Evolutionary conservation across 2,797 vertebrate genomes (phyloP), one percentile per base, ranked within the genome.

Genomic region (Enteromius paludinosus): DNA sequence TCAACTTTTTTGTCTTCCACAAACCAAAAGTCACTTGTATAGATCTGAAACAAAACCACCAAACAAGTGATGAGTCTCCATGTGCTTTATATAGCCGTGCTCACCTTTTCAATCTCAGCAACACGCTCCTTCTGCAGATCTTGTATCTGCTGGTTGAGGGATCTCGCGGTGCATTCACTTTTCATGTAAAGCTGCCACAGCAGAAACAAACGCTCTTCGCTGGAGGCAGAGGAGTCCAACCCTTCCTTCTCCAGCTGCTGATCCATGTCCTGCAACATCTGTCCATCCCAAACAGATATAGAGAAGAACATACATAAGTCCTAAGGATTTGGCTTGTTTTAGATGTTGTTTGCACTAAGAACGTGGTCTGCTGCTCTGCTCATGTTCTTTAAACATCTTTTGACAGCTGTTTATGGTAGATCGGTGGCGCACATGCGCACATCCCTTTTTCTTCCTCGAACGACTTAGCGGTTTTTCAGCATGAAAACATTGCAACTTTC

Each of bases 101-200:
- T 83, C n/a, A 92, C 93, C 79, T 91, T 92, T 7, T 83, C 68
- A 84, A 91, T 91, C 81, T 93, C 93, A n/a, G 88, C 86, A 0
- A 70, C 14, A 33, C 93, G 90, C 17, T 91, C 87, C 4, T 86
- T 90, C 43, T 86, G 91, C 38, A 90, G 90, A 5, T 41, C 79
- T 33, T 92, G 89, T 68, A 92, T 85, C 7, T 92, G 87, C 52
- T 83, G 83, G 1, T 85, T 90, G 81, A 90, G 87, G 10, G 61
- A 82, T 82, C 78, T 84, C 49, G 93, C 83, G 3, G 49, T 47
- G 54, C 47, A 71, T 62, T 83, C 88, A 7, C 56, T 83, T 54
- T 45, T 56, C 84, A 84, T 86, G 74, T 90, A 78, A 45, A 84
- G 54, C 7, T 66, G 82, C 92, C 92, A 93, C 14, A 93, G 82